A percentile compares a stretch with the other conserved stretches of the same genome.
Conservation (phyloP, 2,113 vertebrate genomes). For the Nothoprocta pentlandii region DNA sequence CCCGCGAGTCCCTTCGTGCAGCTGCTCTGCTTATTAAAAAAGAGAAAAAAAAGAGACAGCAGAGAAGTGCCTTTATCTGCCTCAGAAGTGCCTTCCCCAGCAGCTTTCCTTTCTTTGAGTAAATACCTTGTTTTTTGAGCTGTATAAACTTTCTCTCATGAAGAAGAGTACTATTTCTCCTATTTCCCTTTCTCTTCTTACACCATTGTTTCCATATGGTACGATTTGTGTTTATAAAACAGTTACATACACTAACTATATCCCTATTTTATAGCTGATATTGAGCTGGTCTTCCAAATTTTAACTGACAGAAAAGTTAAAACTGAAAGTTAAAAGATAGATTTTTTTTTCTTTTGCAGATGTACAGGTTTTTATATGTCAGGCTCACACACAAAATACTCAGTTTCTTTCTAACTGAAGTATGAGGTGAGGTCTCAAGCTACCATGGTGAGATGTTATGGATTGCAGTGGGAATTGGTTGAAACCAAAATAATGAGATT, state of each 20-base stretch:
- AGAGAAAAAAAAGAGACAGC: neutral
- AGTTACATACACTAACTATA: neutral
- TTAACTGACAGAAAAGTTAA: neutral
- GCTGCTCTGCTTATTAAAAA: neutral
- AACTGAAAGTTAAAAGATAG: too few relatives aligned
- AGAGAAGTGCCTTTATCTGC: constrained; percentile 11
- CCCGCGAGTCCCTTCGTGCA: neutral
- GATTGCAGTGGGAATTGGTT: neutral
- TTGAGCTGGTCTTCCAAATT: neutral
- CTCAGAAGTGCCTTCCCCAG: neutral
- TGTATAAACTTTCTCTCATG: neutral
- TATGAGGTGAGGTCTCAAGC: neutral
- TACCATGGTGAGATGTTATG: neutral
- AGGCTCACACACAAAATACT: neutral
- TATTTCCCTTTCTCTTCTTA: neutral
- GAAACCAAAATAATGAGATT: neutral
- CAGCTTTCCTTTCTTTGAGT: neutral
- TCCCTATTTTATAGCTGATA: neutral
- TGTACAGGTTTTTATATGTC: neutral
- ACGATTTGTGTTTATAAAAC: neutral
- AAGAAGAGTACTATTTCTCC: neutral
- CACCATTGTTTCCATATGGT: neutral
- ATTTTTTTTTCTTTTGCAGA: neutral
- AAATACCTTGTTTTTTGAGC: neutral
- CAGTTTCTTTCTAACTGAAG: neutral